Evolutionary conservation across 2,113 vertebrate species (phyloP).

Genomic region (Engystomops pustulosus): DNA sequence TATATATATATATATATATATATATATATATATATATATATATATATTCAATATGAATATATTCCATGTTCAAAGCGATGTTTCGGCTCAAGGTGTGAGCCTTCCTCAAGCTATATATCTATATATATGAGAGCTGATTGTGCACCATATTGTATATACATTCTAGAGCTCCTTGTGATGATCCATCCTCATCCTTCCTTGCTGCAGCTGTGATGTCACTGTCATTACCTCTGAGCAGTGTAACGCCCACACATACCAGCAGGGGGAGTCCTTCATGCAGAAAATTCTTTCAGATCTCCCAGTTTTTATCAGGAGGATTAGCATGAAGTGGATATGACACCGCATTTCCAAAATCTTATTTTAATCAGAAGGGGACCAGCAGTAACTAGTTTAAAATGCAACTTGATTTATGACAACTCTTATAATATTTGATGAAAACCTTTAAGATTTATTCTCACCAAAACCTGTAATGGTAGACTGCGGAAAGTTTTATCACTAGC

Average conservation of each 20-base stretch:
- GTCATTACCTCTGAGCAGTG: neutral
- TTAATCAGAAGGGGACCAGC: conserved; percentile 71
- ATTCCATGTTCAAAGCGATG: too few species aligned
- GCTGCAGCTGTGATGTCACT: conserved; percentile 11
- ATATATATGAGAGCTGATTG: too few species aligned
- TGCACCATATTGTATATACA: too few species aligned
- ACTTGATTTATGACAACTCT: conserved; percentile 68
- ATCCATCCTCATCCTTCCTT: neutral
- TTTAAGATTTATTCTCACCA: conserved; percentile 61
- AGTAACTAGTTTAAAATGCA: conserved; percentile 73
- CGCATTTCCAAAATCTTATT: conserved; percentile 69
- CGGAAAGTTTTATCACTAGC: conserved; percentile 33
- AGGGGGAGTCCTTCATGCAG: conserved; percentile 74
- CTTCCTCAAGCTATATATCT: too few species aligned
- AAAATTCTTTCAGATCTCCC: conserved; percentile 66
- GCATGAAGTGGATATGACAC: conserved; percentile 70
- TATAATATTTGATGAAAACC: conserved; percentile 63
- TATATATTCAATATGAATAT: too few species aligned
- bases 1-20: too few species aligned
- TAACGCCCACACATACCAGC: conserved; percentile 65
- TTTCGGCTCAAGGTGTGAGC: too few species aligned
- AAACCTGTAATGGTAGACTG: conserved; percentile 63
- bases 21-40: too few species aligned
- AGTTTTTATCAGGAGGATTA: conserved; percentile 64
- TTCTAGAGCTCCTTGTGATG: neutral